phyloP scores from a whole-genome alignment of 2,113 vertebrate genomes.

The Odontophorus gujanensis region DNA sequence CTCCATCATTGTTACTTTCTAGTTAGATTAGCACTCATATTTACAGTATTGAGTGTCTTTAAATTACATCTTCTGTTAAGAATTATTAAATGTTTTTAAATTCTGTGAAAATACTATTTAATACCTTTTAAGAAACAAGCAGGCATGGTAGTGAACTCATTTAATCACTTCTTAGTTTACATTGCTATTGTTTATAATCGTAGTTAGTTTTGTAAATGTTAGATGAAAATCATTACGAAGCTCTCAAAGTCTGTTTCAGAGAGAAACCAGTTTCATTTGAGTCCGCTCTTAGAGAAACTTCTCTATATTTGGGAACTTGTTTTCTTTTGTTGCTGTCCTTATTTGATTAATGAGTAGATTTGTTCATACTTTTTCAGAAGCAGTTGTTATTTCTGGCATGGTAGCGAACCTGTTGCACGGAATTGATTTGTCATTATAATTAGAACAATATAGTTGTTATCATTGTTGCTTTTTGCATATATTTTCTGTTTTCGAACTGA shows the following conservation, averaged over 20 bases:
- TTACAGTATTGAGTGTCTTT: constrained; percentile 54
- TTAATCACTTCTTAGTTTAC: constrained; percentile 27
- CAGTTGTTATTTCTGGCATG: not conserved
- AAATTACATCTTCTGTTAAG: constrained; percentile 40
- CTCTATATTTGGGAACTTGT: too few species aligned
- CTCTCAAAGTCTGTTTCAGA: too few species aligned
- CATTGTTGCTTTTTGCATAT: not conserved
- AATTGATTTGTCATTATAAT: not conserved
- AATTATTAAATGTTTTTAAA: constrained; percentile 40
- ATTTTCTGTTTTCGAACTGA: not conserved
- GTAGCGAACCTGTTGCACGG: not conserved
- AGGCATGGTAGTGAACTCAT: constrained; percentile 30
- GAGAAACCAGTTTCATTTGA: not conserved
- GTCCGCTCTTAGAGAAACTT: not conserved
- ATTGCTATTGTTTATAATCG: constrained; percentile 7
- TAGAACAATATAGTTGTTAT: not conserved
- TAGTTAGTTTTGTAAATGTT: not conserved
- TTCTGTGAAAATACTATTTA: constrained; percentile 3
- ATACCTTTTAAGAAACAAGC: constrained; percentile 21
- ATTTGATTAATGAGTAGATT: not conserved
- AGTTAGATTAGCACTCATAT: constrained; percentile 22
- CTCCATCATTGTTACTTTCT: constrained; percentile 50
- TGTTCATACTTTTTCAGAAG: not conserved
- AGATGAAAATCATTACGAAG: not conserved
- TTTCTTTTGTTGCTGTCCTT: not conserved